Percentiles rank a stretch among this genome's conserved stretches.
Evolutionary conservation across 2,797 vertebrate genomes (phyloP).

Genomic region (Coregonus sp.): DNA sequence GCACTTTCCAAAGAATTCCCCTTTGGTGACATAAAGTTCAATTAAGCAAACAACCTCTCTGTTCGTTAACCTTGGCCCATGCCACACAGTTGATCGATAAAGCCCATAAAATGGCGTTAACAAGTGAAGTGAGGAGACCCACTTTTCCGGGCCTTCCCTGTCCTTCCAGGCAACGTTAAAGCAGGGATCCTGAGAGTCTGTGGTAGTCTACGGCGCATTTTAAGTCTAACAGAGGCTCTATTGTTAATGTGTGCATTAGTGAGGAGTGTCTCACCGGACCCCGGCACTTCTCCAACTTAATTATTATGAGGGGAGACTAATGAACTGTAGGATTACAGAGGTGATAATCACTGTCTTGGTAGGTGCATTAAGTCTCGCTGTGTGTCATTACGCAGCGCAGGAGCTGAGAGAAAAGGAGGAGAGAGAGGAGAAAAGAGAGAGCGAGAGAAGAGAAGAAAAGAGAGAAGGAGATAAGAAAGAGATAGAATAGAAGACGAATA

Average conservation of each 20-base stretch:
- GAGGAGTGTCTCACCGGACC: conserved; percentile 53
- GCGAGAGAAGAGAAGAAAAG: too few relatives aligned
- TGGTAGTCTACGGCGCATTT: conserved; percentile 26
- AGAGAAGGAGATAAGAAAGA: too few relatives aligned
- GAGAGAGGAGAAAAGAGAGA: too few relatives aligned
- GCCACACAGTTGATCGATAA: conserved; percentile 54
- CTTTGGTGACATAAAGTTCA: conserved; percentile 57
- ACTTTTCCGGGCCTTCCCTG: neutral
- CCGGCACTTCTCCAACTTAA: conserved; percentile 61
- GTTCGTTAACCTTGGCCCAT: conserved; percentile 52
- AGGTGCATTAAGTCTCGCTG: conserved; percentile 69
- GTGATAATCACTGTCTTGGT: conserved; percentile 71
- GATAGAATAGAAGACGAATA: too few relatives aligned
- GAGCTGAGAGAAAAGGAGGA: conserved; percentile 8
- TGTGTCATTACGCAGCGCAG: conserved; percentile 55
- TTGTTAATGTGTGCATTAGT: conserved; percentile 68
- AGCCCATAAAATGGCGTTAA: conserved; percentile 40
- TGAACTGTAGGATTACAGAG: conserved; percentile 74
- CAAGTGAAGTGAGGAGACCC: conserved; percentile 29
- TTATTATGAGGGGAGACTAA: conserved; percentile 66
- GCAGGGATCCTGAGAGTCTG: conserved; percentile 6
- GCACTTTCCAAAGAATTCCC: conserved; percentile 50
- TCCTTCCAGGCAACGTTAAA: neutral
- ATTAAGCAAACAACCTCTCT: conserved; percentile 52
- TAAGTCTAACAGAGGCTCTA: conserved; percentile 53